These are phyloP conservation scores for Chrysemys picta DNA, from an alignment of 2,113 vertebrate genomes.

Conservation along the genomic window DNA sequence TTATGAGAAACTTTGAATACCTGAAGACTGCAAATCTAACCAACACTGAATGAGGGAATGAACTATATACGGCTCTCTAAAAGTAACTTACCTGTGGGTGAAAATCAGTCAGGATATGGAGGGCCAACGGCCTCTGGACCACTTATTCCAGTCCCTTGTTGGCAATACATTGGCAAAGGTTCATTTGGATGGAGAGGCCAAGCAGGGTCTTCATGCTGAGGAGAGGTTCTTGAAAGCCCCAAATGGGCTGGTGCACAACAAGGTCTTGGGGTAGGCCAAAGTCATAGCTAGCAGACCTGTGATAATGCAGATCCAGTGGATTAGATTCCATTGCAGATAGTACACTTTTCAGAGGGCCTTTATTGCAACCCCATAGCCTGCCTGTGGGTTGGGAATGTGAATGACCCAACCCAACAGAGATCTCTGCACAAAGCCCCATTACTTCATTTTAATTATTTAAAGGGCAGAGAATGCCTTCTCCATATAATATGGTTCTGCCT, in stretches of 20 bases:
- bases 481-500: neutral
- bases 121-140: neutral
- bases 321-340: neutral
- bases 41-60: neutral
- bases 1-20: neutral
- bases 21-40: neutral
- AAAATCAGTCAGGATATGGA: neutral
- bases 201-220: neutral
- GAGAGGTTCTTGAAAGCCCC: neutral
- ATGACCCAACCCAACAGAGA: neutral
- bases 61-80: neutral
- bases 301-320: neutral
- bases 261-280: neutral
- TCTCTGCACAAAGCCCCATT: neutral
- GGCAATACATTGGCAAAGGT: neutral
- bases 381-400: neutral
- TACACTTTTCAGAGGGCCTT: neutral
- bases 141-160: neutral
- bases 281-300: neutral
- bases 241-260: neutral
- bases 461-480: constrained; percentile 36
- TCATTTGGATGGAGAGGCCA: neutral
- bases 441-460: neutral
- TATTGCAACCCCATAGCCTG: neutral
- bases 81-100: constrained; percentile 25